Evolutionary conservation across 2,888 invertebrate genomes (phyloP).

Genomic region (Crioceris asparagi): DNA sequence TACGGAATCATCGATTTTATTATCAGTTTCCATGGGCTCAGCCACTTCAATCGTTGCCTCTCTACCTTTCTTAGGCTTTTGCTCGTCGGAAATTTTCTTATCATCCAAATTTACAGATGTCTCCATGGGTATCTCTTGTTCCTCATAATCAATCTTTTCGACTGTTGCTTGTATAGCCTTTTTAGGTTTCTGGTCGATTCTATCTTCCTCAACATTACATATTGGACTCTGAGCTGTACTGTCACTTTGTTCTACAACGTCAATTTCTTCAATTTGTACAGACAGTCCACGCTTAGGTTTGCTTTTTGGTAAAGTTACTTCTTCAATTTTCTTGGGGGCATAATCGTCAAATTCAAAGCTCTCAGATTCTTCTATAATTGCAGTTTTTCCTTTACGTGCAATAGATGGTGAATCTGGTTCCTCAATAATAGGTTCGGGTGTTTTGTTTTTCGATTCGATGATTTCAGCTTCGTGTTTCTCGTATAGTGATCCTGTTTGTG

Average conservation of each 20-base stretch:
- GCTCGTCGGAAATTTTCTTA: conserved; percentile 20
- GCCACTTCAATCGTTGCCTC: conserved; percentile 19
- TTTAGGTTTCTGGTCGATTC: conserved; percentile 7
- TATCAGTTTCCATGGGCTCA: conserved; percentile 15
- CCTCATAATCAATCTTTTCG: conserved; percentile 5
- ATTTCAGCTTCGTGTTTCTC: conserved; percentile 26
- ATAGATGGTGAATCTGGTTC: conserved; percentile 24
- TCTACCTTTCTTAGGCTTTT: conserved; percentile 29
- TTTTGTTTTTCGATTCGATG: conserved; percentile 16
- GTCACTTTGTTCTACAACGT: conserved; percentile 21
- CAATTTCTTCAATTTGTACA: conserved; percentile 29
- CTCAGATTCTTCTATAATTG: conserved; percentile 23
- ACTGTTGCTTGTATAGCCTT: conserved; percentile 4
- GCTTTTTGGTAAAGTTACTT: conserved; percentile 15
- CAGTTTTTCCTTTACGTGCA: conserved; percentile 15
- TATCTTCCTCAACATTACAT: not conserved
- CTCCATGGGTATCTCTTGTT: conserved; percentile 12
- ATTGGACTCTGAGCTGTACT: conserved; percentile 9
- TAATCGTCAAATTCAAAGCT: conserved; percentile 17
- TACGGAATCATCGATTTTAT: conserved; percentile 7
- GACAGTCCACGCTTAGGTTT: conserved; percentile 24
- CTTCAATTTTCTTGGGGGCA: conserved; percentile 15
- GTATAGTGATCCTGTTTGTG: conserved; percentile 20
- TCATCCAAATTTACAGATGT: conserved; percentile 11
- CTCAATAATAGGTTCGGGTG: conserved; percentile 27